Conservation (phyloP, 2,797 vertebrate genomes). For the Spinibarbus caldwelli region DNA sequence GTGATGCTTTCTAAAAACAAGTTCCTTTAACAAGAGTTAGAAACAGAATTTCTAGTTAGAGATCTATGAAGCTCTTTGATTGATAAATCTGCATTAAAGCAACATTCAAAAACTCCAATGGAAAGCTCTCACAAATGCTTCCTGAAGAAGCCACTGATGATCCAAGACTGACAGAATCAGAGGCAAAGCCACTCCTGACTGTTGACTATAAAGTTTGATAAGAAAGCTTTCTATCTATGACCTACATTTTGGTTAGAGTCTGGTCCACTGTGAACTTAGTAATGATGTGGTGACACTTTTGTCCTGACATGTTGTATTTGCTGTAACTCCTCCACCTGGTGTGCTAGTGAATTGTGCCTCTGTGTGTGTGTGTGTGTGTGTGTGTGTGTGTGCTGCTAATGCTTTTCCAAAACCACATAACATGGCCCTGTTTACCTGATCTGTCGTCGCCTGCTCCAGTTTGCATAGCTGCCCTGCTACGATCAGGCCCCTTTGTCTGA, state of each 20-base stretch:
- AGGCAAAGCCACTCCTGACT: constrained; percentile 39
- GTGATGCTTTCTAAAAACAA: background rate
- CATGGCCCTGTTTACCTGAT: background rate
- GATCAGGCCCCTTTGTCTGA: constrained; percentile 46
- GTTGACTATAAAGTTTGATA: constrained; percentile 11
- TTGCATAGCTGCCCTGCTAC: constrained; percentile 3
- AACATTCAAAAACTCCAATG: background rate
- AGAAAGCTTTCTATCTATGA: constrained; percentile 21
- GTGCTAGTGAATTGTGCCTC: constrained; percentile 34
- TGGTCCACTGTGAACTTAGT: constrained; percentile 51
- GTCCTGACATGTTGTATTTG: constrained; percentile 45
- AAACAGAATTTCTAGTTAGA: background rate
- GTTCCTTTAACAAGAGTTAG: background rate
- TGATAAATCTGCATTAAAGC: background rate
- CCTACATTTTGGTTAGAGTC: background rate
- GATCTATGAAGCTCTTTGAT: background rate
- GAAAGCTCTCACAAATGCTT: background rate
- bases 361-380: too few species aligned
- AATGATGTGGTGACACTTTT: constrained; percentile 38
- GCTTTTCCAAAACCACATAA: constrained; percentile 19
- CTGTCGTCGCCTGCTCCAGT: background rate
- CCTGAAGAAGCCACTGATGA: constrained; percentile 38
- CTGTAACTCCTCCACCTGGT: constrained; percentile 34
- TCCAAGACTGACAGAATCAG: constrained; percentile 43
- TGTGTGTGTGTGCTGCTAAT: constrained; percentile 14